Evolutionary conservation across 1,140 invertebrate species (phyloP), one percentile per base, ranked within the genome.

Genomic region (Drosophila lowei): DNA sequence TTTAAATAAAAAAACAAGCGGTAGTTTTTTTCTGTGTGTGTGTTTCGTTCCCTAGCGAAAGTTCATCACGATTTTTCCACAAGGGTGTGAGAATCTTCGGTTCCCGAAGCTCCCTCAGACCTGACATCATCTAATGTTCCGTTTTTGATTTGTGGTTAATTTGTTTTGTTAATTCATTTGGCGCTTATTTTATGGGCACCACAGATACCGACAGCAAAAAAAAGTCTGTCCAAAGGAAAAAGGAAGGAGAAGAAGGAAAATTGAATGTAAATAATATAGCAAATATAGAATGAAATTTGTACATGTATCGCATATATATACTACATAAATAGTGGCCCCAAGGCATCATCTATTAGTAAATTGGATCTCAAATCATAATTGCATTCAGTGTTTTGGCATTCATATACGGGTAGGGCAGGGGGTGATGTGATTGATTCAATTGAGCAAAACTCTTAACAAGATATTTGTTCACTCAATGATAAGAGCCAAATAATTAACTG

Each of bases 311-410:
- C 6, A 9, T 30, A 9, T 30, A 2, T 8, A 9, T 9, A 9
- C 30, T 8, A 30, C 8, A 30, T 30, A 30, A 25, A 25, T 25
- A 25, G 23, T 25, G 23, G 4, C 23, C 23, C 23, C 23, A 6
- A 48, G 28, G 21, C n/a, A 30, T 30, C 28, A 13, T 7, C 3
- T 11, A 48, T 7, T 30, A 60, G 56, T 61, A 54, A 65, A 54
- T 65, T 15, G 16, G 15, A 61, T 15, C 15, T 49, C 8, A 21
- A 61, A 47, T 61, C 42, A 44, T 30, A 44, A 44, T 44, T 41
- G 50, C 28, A 21, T 53, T 62, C 44, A 62, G 30, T 38, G 8
- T 62, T 61, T 54, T 38, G 38, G 13, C 15, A 25, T 38, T 52
- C 2, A 28, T 44, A 25, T 18, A 9, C 9, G 15, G 41, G 42